Base-by-base conservation (phyloP, 2,797 vertebrate species). In the Hydrolagus colliei region DNA sequence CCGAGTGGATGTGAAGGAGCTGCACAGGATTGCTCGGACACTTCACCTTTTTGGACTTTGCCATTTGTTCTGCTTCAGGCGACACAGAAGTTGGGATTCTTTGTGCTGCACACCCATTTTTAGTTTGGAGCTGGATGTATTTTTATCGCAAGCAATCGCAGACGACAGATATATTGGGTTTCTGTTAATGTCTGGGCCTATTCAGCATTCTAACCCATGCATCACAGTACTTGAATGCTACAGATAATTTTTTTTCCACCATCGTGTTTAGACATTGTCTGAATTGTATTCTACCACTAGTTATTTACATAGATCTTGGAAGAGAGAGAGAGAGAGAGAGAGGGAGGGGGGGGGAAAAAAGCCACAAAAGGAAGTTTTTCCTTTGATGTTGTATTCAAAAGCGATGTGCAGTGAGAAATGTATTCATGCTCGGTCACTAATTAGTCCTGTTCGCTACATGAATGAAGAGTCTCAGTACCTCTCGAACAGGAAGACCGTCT, bases 351-450 rank as follows among this genome's bases (percentile, higher is more conserved):
- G 20, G 32, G 87, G 86, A 85, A 85, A 86, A 86, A 88, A 89
- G 90, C 93, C 92, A 93, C 93, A 93, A 94, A 94, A 84, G 92
- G 92, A 91, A 91, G 87, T 92, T 90, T 87, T 86, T 65, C 92
- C 95, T 97, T 97, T 97, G 96, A 97, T 96, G 95, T 96, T 91
- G 90, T 90, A 92, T 94, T 95, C 96, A 94, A 95, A 92, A 91
- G 90, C 85, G 82, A 93, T 90, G 87, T 32, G 88, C 87, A 76
- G 86, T 86, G 90, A 91, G 89, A 92, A 92, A 94, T 87, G 88
- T 88, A 90, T 88, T 90, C 90, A 86, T 76, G 87, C 80, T 73
- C 93, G 93, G 88, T 93, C 92, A 94, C 89, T 85, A 95, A 91
- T 93, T 91, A 93, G 86, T 91, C 90, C 91, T 91, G 90, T 92